Evolutionary conservation across 2,888 invertebrate genomes (phyloP), one percentile per base, ranked within the genome.

Genomic region (Chromoteleia sp.): DNA sequence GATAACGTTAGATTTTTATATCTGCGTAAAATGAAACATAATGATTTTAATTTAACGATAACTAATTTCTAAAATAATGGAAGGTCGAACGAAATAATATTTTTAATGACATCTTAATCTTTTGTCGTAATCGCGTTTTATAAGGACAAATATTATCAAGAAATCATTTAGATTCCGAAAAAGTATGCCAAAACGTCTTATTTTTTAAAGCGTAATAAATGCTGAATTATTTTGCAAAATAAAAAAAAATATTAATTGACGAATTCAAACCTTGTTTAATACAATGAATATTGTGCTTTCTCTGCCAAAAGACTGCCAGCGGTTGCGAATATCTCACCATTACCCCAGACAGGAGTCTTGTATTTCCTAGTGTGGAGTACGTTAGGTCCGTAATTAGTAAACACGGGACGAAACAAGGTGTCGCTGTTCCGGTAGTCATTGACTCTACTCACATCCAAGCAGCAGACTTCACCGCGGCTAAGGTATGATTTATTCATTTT

Each of bases 361-460:
- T 93, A 1, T 95, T 95, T 88, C 95, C 95, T 12, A 94, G 94
- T 4, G 94, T 94, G 3, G 94, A 94, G 82, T 94, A 95, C 86
- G 94, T 95, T 1, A 92, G 94, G 68, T 93, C 93, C 88, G 94
- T 96, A 82, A 94, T 98, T 77, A 94, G 95, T 88, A 96, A 96
- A 92, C 95, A 94, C 12, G 95, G 94, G 14, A 92, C 93, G 7
- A 93, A 93, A 84, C 93, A 93, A 71, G 94, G 93, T n/a, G 93
- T 92, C 78, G 92, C 84, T 61, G 92, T 93, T 48, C 94, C 94
- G 0, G 93, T 94, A 52, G 94, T 95, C 14, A 92, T 94, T 59
- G 94, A 95, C 89, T 94, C 94, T 39, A 92, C 93, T 76, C 94
- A 94, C 86, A 94, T 94, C 74, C 94, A 94, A 86, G 94, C 93